These are phyloP conservation scores for Cyprinodon diabolis DNA, from an alignment of 2,797 vertebrate genomes.

Conservation along the genomic window DNA sequence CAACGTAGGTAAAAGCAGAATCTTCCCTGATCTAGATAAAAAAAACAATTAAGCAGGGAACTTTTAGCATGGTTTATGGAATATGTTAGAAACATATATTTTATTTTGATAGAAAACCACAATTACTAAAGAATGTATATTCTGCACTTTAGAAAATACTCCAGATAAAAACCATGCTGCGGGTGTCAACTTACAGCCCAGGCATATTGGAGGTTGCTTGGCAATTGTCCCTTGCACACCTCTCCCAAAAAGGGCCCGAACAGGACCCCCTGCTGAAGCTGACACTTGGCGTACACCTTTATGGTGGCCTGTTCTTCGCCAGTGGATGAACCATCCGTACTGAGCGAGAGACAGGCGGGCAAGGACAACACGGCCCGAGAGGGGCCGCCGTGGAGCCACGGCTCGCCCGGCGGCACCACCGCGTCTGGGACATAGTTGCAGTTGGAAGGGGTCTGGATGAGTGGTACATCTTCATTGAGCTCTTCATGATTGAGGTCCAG, in stretches of 20 bases:
- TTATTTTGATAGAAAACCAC: too few relatives aligned
- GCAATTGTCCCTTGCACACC: conserved; percentile 59
- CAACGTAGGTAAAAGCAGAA: conserved; percentile 72
- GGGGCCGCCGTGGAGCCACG: conserved; percentile 64
- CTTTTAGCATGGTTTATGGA: not conserved
- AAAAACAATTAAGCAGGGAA: not conserved
- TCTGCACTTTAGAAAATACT: not conserved
- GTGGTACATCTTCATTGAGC: conserved; percentile 51
- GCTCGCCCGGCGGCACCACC: conserved; percentile 65
- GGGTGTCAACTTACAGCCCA: conserved; percentile 72
- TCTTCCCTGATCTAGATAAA: conserved; percentile 72
- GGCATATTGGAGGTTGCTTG: conserved; percentile 66
- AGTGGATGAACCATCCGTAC: conserved; percentile 12
- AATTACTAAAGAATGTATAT: not conserved
- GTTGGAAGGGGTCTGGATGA: conserved; percentile 44
- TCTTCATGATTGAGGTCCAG: conserved; percentile 60
- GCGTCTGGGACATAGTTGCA: conserved; percentile 71
- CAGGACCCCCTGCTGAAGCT: conserved; percentile 65
- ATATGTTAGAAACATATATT: not conserved
- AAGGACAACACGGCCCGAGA: conserved; percentile 73
- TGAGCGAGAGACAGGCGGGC: conserved; percentile 73
- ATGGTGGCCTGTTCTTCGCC: conserved; percentile 46
- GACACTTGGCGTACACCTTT: conserved; percentile 71
- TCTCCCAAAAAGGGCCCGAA: conserved; percentile 78
- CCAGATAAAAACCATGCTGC: not conserved